Evolutionary conservation across 2,797 vertebrate species (phyloP), one percentile per base, ranked within the genome.

Genomic region (Chloroceryle inda): DNA sequence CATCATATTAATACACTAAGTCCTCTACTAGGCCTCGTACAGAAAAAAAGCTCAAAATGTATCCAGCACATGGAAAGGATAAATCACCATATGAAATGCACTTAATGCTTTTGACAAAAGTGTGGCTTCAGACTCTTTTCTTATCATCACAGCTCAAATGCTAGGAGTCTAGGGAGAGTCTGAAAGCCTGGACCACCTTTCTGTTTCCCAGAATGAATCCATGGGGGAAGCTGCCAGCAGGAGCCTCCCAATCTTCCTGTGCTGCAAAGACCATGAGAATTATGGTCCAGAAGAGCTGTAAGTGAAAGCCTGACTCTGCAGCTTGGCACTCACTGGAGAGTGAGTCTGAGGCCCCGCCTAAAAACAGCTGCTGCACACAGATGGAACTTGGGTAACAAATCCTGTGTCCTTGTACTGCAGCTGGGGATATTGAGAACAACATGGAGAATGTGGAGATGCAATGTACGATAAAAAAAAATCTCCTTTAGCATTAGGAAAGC

Each of bases 261-360:
- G 14, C 31, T 64, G 29, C 71, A 85, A 52, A 71, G 62, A 58
- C 35, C 7, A 2, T 2, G 10, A 55, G 37, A 83, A 35, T 31
- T 11, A 18, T 74, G 29, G 20, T 80, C 52, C 47, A 55, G 74
- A 89, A 81, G 59, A 69, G 17, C 19, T 17, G 38, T 15, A 45
- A 72, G 38, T 0, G 3, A 68, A 13, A 68, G 6, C 13, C 55
- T 92, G 50, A 63, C 18, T 52, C 66, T 69, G 63, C 35, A 80
- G 42, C 21, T 72, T 82, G 69, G 49, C 49, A 33, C 45, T 86
- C 19, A 11, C 50, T 55, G 67, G 17, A 85, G 29, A 47, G 33
- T 9, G 17, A 59, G 21, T 52, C 44, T 40, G 77, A 56, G 56
- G 52, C 10, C 13, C 12, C 0, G 0, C 68, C 40, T 66, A 82